Conservation (phyloP, 2,113 vertebrate species). For the Axis porcinus region DNA sequence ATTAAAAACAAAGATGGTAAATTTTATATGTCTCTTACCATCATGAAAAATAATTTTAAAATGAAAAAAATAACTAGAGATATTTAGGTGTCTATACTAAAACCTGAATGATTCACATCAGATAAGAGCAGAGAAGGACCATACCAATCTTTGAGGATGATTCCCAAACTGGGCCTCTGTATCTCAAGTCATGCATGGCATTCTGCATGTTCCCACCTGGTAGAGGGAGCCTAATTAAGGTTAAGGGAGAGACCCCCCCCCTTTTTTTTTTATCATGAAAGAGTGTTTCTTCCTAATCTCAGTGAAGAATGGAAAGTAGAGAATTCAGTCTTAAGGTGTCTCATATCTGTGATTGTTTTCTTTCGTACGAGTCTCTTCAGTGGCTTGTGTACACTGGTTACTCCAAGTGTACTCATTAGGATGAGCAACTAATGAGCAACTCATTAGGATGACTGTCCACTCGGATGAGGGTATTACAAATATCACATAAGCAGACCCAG, state of each 20-base stretch:
- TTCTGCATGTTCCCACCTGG: background rate
- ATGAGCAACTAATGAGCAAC: background rate
- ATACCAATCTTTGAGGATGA: background rate
- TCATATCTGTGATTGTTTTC: background rate
- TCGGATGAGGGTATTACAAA: background rate
- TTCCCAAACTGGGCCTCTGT: background rate
- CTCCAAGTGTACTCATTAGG: background rate
- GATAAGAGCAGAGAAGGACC: background rate
- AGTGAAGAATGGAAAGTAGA: background rate
- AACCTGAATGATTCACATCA: background rate
- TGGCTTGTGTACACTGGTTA: background rate
- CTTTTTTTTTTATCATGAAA: background rate
- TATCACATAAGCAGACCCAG: background rate
- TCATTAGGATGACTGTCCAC: background rate
- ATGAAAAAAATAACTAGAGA: background rate
- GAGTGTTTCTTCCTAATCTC: background rate
- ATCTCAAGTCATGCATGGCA: background rate
- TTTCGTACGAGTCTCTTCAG: background rate
- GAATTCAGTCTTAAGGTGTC: background rate
- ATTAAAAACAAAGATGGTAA: background rate
- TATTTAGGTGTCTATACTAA: background rate
- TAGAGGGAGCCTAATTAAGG: background rate
- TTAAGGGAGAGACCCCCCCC: background rate
- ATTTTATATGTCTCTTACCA: background rate
- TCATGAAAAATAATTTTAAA: background rate